A percentile compares a stretch with the other conserved stretches of the same genome.
These are phyloP conservation scores for Pogonomyrmex barbatus DNA, from an alignment of 1,140 invertebrate species.

Conservation along the genomic window DNA sequence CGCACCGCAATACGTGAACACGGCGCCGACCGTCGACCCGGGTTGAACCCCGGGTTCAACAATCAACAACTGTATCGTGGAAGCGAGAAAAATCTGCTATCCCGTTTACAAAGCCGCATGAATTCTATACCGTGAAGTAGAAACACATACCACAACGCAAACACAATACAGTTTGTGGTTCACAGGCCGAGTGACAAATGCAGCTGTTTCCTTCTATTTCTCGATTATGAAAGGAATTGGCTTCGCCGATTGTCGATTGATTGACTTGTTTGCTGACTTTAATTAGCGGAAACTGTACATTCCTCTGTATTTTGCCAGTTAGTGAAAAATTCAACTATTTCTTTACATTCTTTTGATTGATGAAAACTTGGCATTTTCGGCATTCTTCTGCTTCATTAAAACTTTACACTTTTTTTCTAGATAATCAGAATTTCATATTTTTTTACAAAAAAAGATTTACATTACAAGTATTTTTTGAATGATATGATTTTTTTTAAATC, in stretches of 20 bases:
- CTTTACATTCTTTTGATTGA: not conserved
- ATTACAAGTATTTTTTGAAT: not conserved
- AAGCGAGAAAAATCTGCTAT: slow-evolving; percentile 31
- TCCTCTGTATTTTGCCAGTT: not conserved
- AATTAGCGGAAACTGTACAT: slow-evolving; percentile 19
- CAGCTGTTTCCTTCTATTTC: slow-evolving; percentile 2
- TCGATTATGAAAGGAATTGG: not conserved
- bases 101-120: slow-evolving; percentile 18
- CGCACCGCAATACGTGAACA: slow-evolving; percentile 47
- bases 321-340: not conserved
- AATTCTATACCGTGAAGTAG: not conserved
- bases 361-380: not conserved
- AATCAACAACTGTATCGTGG: slow-evolving; percentile 30
- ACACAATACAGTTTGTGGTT: not conserved
- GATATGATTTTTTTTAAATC: not conserved
- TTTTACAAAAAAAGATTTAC: not conserved
- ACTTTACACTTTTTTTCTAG: not conserved
- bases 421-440: not conserved
- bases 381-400: not conserved
- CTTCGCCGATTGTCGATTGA: not conserved
- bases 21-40: not conserved
- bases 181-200: slow-evolving; percentile 7
- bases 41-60: not conserved
- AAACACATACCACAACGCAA: not conserved
- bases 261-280: not conserved